A percentile compares a stretch with the other conserved stretches of the same genome.
These are phyloP conservation scores for Neocrepidodera transversa DNA, from an alignment of 2,888 invertebrate species.

Conservation along the genomic window DNA sequence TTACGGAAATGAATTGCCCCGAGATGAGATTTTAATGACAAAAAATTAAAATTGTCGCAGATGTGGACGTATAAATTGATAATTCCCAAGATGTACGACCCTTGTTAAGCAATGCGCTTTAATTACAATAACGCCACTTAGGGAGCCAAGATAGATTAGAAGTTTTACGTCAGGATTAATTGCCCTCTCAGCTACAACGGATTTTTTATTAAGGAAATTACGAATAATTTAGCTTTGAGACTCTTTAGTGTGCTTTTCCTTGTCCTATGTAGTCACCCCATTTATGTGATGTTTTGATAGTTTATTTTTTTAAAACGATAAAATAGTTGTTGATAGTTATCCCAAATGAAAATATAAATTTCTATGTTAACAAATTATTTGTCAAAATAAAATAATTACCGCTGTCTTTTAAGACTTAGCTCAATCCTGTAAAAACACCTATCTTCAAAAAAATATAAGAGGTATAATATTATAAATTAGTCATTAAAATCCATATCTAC, in stretches of 20 bases:
- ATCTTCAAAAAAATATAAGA: too few relatives aligned
- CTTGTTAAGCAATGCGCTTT: slow-evolving; percentile 56
- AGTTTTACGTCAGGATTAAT: slow-evolving; percentile 40
- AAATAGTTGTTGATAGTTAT: too few relatives aligned
- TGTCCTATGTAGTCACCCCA: not conserved
- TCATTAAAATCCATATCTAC: too few relatives aligned
- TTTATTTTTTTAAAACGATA: too few relatives aligned
- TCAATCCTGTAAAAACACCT: too few relatives aligned
- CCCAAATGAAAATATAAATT: too few relatives aligned
- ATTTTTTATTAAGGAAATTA: slow-evolving; percentile 31
- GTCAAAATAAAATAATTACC: too few relatives aligned
- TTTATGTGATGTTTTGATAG: not conserved
- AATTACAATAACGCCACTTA: slow-evolving; percentile 51
- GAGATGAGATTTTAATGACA: slow-evolving; percentile 60
- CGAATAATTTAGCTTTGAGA: slow-evolving; percentile 23
- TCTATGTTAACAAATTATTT: too few relatives aligned
- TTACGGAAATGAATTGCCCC: slow-evolving; percentile 57
- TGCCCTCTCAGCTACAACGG: slow-evolving; percentile 26
- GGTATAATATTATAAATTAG: too few relatives aligned
- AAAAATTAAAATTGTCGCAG: slow-evolving; percentile 61
- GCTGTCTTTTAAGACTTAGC: too few relatives aligned
- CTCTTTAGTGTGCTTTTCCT: not conserved
- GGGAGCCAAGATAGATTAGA: slow-evolving; percentile 56
- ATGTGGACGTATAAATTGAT: slow-evolving; percentile 59
- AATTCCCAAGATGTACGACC: slow-evolving; percentile 59